Base-by-base conservation (phyloP, 2,797 vertebrate genomes). In the Peromyscus eremicus region DNA sequence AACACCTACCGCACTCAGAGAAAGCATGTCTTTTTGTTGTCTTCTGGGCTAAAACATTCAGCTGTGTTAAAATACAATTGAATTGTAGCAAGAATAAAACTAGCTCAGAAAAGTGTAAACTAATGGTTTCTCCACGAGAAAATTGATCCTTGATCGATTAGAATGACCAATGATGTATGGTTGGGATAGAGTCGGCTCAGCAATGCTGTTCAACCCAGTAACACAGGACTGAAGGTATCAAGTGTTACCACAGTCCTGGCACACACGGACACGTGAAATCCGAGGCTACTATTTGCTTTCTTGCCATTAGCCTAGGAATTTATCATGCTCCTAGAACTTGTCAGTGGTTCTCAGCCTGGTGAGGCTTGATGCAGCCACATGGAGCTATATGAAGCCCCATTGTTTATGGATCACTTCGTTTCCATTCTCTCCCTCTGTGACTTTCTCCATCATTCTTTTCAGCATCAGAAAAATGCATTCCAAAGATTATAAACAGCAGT, bases 321-420 rank as follows among this genome's bases (percentile, higher is more conserved):
- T 79, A 88, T 97, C 73, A 66, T 73, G 76, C 89, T 82, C 66
- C 83, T 94, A 62, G 93, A 96, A 87, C 71, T 92, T 97, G 96
- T 94, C 94, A 97, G 86, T 93, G 89, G 68, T 91, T 87, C 90
- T 76, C 40, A 96, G 92, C 89, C 87, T 83, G 27, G 46, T 49
- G 91, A 95, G 83, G 80, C 71, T 93, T 96, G 88, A 96, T 93
- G 93, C 34, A 95, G 82, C 96, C 97, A 88, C 95, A 94, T 94
- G 91, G 95, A 96, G 92, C 76, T 97, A 64, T 70, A 49, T 8
- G 94, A 97, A 95, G 92, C 94, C 97, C 97, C 83, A 97, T 97
- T 98, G 96, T 96, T 97, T 93, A 97, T 95, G 96, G 96, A 96
- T 97, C 96, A 96, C 92, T 97, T 97, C 98, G 96, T 95, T 96